Conservation (phyloP, 1,140 invertebrate genomes). For the Lepidurus apus region DNA sequence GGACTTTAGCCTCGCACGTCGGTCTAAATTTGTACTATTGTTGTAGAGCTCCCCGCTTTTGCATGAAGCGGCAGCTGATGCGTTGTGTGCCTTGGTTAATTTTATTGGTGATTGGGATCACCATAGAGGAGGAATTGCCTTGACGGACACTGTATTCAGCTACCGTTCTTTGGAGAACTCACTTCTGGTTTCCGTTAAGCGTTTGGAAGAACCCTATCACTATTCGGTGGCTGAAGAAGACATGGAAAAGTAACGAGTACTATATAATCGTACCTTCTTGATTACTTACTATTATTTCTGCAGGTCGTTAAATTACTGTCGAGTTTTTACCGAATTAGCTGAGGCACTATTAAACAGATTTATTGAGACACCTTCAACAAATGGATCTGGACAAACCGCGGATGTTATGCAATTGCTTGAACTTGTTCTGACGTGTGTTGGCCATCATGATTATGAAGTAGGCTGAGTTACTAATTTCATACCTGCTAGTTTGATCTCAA, state of each 20-base stretch:
- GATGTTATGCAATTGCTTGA: slow-evolving; percentile 81
- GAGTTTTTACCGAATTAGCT: slow-evolving; percentile 90
- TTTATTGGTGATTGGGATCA: slow-evolving; percentile 69
- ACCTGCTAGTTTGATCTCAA: not conserved
- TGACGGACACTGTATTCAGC: not conserved
- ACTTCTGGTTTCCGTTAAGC: slow-evolving; percentile 73
- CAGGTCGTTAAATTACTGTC: slow-evolving; percentile 82
- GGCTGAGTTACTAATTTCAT: slow-evolving; percentile 34
- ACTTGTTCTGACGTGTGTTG: slow-evolving; percentile 82
- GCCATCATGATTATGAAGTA: slow-evolving; percentile 94
- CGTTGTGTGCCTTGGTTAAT: slow-evolving; percentile 77
- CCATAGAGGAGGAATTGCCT: slow-evolving; percentile 27
- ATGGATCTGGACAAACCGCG: slow-evolving; percentile 45
- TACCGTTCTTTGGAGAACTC: slow-evolving; percentile 58
- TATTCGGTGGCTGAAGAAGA: slow-evolving; percentile 88
- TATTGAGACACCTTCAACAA: slow-evolving; percentile 36
- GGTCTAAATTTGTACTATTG: slow-evolving; percentile 29
- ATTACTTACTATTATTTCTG: slow-evolving; percentile 37
- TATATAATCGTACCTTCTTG: slow-evolving; percentile 22
- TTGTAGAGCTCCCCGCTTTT: slow-evolving; percentile 58
- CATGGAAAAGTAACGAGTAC: slow-evolving; percentile 60
- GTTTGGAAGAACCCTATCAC: slow-evolving; percentile 81
- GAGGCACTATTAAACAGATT: slow-evolving; percentile 86
- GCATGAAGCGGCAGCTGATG: slow-evolving; percentile 87
- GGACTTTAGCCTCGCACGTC: slow-evolving; percentile 36